Base-by-base conservation (phyloP, 2,888 invertebrate species). In the Acronicta aceris region DNA sequence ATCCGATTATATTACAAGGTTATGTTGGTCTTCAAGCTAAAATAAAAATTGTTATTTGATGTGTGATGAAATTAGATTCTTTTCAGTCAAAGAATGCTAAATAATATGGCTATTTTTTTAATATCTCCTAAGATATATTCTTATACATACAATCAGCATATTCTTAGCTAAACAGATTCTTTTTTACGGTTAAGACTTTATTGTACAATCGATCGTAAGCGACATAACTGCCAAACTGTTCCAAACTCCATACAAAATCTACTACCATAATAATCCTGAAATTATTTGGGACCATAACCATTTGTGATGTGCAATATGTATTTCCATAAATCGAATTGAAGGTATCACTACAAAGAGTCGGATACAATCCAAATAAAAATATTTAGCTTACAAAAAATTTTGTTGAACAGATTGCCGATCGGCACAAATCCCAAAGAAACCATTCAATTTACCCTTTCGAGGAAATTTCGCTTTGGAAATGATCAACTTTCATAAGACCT, bases 391-490 rank as follows among this genome's bases (percentile, higher is more conserved):
- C 51, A 74, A 56, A 68, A n/a, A 55, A 59, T 67, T 45, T 67
- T 41, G 42, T 56, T 55, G 48, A 60, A 64, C 56, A 64, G 68
- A 67, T 73, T 61, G 64, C 45, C 57, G 57, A 64, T 76, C 61
- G 51, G 48, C 53, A 30, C 21, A 59, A 73, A 68, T 68, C 64
- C 59, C 41, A 42, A 27, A n/a, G 59, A 62, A 73, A 61, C 74
- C 74, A 68, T 77, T 77, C 70, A 74, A 62, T 68, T 76, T 73
- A 64, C 59, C 74, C 64, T 74, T 67, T 59, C n/a, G 52, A 59
- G 61, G 74, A 53, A 68, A 74, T 74, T 76, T 74, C 69, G 54
- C 27, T 60, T 74, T 70, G 36, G 55, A 74, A 68, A 74, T 74
- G 55, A 77, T 74, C 74, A 64, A 77, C 65, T 62, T 74, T 77